These are phyloP conservation scores for Camponotus pennsylvanicus DNA, from an alignment of 1,140 invertebrate species.

Conservation along the genomic window DNA sequence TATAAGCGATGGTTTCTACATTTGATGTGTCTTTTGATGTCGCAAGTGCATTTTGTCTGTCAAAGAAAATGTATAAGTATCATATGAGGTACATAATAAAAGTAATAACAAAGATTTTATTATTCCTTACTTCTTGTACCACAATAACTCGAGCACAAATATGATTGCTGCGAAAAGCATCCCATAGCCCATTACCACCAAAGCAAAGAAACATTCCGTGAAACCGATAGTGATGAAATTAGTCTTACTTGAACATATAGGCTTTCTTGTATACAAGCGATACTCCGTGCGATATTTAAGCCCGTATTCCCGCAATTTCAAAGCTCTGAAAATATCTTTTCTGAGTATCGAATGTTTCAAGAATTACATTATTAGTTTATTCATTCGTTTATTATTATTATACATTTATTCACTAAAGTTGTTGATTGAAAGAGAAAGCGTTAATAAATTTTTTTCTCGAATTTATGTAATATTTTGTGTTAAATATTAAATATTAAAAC, in stretches of 20 bases:
- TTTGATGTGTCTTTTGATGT: background rate
- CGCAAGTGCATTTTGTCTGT: conserved; percentile 4
- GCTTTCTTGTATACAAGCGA: conserved; percentile 88
- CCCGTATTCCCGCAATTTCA: conserved; percentile 88
- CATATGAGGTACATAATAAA: background rate
- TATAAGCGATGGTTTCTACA: background rate
- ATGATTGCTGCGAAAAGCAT: conserved; percentile 45
- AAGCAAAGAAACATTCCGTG: conserved; percentile 86
- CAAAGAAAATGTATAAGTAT: conserved; percentile 10
- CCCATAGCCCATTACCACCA: conserved; percentile 77
- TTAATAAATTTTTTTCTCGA: too few relatives aligned
- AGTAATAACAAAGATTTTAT: background rate
- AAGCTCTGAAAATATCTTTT: conserved; percentile 82
- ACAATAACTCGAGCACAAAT: conserved; percentile 47
- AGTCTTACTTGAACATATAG: conserved; percentile 86
- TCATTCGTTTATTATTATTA: too few relatives aligned
- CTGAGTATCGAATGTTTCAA: too few relatives aligned
- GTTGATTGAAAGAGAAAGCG: too few relatives aligned
- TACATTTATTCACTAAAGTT: too few relatives aligned
- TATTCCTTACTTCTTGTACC: conserved; percentile 42
- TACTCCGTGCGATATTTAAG: conserved; percentile 87
- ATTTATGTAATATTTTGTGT: too few relatives aligned
- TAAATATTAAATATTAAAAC: too few relatives aligned
- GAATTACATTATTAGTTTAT: too few relatives aligned
- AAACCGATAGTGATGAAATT: conserved; percentile 88